Evolutionary conservation across 2,888 invertebrate genomes (phyloP).

Genomic region (Dysmachus trigonus): DNA sequence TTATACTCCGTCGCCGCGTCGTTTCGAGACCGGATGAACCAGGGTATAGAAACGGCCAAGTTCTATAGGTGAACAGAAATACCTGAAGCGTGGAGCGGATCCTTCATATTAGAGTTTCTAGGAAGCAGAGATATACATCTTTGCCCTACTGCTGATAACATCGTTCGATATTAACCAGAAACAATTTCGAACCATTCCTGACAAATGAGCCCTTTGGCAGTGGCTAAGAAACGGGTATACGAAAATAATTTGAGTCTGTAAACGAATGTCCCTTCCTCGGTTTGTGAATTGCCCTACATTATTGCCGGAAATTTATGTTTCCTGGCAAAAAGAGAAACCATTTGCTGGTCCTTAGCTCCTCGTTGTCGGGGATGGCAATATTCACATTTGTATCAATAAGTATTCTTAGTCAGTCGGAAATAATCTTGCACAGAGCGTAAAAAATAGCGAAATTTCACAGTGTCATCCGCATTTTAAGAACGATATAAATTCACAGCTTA

Average conservation of each 20-base stretch:
- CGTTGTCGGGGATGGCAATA: neutral
- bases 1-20: neutral
- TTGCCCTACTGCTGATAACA: neutral
- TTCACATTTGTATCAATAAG: neutral
- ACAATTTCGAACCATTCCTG: neutral
- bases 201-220: neutral
- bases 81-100: neutral
- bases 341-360: neutral
- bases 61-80: neutral
- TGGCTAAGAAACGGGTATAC: neutral
- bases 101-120: neutral
- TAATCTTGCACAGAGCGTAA: neutral
- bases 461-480: neutral
- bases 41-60: neutral
- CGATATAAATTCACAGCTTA: neutral
- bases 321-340: neutral
- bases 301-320: neutral
- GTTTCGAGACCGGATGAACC: neutral
- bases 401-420: neutral
- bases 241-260: neutral
- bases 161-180: neutral
- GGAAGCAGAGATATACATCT: neutral
- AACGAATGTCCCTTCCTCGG: neutral
- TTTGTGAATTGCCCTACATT: neutral
- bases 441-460: neutral